Conservation (phyloP, 2,113 vertebrate genomes). For the Narcine bancroftii region DNA sequence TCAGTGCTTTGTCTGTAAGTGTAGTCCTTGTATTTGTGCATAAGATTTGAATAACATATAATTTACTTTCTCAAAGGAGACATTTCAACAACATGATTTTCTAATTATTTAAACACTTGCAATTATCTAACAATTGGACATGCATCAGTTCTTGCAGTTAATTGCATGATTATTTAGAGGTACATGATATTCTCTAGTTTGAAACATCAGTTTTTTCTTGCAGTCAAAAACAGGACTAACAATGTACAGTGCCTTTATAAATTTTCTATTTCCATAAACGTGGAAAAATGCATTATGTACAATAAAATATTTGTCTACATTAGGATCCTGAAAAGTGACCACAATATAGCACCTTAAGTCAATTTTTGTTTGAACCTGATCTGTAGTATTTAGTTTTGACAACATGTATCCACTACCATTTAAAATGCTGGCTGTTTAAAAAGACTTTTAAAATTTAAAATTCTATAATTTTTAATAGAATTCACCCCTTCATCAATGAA, state of each 20-base stretch:
- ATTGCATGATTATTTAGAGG: background rate
- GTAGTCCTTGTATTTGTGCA: background rate
- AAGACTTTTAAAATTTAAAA: too few species aligned
- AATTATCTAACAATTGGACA: background rate
- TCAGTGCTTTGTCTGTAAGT: background rate
- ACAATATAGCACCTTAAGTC: background rate
- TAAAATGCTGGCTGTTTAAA: background rate
- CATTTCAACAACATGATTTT: background rate
- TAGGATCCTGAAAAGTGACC: background rate
- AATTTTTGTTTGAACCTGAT: background rate
- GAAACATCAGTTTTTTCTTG: slow-evolving; percentile 17
- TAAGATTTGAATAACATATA: background rate
- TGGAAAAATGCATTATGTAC: background rate
- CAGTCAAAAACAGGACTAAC: background rate
- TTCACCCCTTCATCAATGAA: background rate
- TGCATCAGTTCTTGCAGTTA: background rate
- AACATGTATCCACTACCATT: background rate
- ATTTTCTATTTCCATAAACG: slow-evolving; percentile 3
- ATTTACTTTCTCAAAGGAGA: background rate
- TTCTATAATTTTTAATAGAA: too few species aligned
- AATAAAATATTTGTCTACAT: background rate
- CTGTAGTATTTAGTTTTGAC: background rate
- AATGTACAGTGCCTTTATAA: slow-evolving; percentile 8
- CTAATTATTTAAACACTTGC: background rate
- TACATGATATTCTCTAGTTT: background rate